phyloP scores from a whole-genome alignment of 2,888 invertebrate genomes.

The Dione vanillae region DNA sequence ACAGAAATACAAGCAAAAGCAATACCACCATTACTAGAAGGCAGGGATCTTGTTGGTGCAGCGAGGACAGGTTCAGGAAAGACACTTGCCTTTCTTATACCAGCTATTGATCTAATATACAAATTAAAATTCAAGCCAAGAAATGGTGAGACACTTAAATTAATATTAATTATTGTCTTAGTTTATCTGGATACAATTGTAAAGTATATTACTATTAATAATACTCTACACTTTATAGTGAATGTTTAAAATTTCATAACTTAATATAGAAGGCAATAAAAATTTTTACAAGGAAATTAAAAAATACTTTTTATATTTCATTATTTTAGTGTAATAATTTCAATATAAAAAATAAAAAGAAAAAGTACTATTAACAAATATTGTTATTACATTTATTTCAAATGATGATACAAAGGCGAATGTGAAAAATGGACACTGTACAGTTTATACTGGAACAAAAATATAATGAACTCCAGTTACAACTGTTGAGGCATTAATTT shows the following conservation, averaged over 20 bases:
- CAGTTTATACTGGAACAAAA: constrained; percentile 52
- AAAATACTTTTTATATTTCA: neutral
- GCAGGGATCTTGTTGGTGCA: constrained; percentile 96
- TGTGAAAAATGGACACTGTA: constrained; percentile 77
- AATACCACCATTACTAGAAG: constrained; percentile 95
- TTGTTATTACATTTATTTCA: constrained; percentile 22
- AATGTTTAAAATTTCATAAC: too few species aligned
- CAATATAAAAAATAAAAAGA: neutral
- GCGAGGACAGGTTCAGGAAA: constrained; percentile 99
- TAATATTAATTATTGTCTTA: neutral
- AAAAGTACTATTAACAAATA: too few species aligned
- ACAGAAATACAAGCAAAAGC: constrained; percentile 97
- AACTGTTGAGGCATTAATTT: constrained; percentile 72
- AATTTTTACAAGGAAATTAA: too few species aligned
- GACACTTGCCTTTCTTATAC: constrained; percentile 97
- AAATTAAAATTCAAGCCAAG: constrained; percentile 96
- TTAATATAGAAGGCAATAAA: too few species aligned
- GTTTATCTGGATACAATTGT: neutral
- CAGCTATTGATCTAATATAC: constrained; percentile 95
- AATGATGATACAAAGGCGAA: constrained; percentile 87
- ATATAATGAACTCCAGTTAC: constrained; percentile 62
- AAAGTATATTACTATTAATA: neutral
- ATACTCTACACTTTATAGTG: neutral
- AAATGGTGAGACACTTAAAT: constrained; percentile 86
- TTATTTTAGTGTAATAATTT: neutral